Percentiles rank a stretch among this genome's conserved stretches.
These are phyloP conservation scores for Hybos culiciformis DNA, from an alignment of 2,888 invertebrate species.

Conservation along the genomic window DNA sequence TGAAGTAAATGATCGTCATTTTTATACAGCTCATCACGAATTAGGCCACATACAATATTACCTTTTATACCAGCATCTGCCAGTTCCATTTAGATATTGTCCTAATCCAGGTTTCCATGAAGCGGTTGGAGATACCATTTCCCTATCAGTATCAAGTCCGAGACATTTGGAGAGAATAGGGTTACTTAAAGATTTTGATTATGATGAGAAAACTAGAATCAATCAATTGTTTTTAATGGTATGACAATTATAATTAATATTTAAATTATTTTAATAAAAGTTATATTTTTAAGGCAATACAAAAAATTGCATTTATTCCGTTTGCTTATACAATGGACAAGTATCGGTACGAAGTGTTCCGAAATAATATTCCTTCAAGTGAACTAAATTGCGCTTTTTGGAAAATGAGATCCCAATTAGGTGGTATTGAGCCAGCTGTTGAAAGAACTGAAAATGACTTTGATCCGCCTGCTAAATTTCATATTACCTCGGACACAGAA, in stretches of 20 bases:
- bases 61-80: slow-evolving; percentile 46
- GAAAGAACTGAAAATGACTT: slow-evolving; percentile 51
- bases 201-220: slow-evolving; percentile 47
- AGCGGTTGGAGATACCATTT: slow-evolving; percentile 58
- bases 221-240: slow-evolving; percentile 45
- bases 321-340: slow-evolving; percentile 55
- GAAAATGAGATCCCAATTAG: slow-evolving; percentile 45
- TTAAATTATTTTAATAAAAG: neutral
- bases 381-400: slow-evolving; percentile 55
- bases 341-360: slow-evolving; percentile 56
- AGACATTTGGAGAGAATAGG: slow-evolving; percentile 59
- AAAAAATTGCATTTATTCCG: slow-evolving; percentile 55
- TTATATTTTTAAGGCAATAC: slow-evolving; percentile 30
- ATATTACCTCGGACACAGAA: slow-evolving; percentile 54
- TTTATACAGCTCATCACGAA: slow-evolving; percentile 50
- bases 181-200: slow-evolving; percentile 42
- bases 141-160: slow-evolving; percentile 51
- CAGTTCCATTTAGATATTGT: slow-evolving; percentile 45
- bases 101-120: slow-evolving; percentile 49
- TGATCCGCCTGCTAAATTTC: slow-evolving; percentile 64
- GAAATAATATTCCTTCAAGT: slow-evolving; percentile 41
- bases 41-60: slow-evolving; percentile 58
- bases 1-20: slow-evolving; percentile 39
- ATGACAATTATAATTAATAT: neutral
- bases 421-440: slow-evolving; percentile 52